Conservation (phyloP, 2,113 vertebrate genomes). For the Pelmatolapia mariae region DNA sequence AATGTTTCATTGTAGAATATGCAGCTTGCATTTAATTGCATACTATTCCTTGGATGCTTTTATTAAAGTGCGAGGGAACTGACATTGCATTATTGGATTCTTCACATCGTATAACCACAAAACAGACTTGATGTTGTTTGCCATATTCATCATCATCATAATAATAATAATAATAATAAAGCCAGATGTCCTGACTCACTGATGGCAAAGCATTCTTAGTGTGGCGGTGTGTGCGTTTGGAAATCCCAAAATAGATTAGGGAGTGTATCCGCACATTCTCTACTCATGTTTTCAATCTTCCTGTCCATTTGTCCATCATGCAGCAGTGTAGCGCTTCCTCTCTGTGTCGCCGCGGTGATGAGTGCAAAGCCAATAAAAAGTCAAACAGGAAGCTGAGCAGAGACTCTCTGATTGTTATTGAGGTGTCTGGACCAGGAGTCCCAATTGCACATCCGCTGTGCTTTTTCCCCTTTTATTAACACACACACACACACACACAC, state of each 20-base stretch:
- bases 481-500: not conserved
- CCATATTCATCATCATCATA: not conserved
- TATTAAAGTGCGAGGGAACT: not conserved
- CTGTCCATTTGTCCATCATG: conserved; percentile 65
- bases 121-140: not conserved
- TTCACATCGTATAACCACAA: not conserved
- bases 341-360: conserved; percentile 39
- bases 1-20: not conserved
- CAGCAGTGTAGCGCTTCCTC: conserved; percentile 52
- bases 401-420: conserved; percentile 60
- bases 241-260: conserved; percentile 61
- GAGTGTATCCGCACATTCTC: conserved; percentile 66
- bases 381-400: conserved; percentile 60
- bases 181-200: conserved; percentile 37
- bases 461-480: conserved; percentile 32
- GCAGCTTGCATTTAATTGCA: not conserved
- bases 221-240: conserved; percentile 15
- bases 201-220: conserved; percentile 43
- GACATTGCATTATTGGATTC: not conserved
- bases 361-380: conserved; percentile 64
- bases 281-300: conserved; percentile 60
- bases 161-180: not conserved
- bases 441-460: conserved; percentile 29
- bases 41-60: not conserved
- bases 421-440: conserved; percentile 58